A percentile compares a stretch with the other conserved stretches of the same genome.
Conservation (phyloP, 2,113 vertebrate species). For the Sardina pilchardus region DNA sequence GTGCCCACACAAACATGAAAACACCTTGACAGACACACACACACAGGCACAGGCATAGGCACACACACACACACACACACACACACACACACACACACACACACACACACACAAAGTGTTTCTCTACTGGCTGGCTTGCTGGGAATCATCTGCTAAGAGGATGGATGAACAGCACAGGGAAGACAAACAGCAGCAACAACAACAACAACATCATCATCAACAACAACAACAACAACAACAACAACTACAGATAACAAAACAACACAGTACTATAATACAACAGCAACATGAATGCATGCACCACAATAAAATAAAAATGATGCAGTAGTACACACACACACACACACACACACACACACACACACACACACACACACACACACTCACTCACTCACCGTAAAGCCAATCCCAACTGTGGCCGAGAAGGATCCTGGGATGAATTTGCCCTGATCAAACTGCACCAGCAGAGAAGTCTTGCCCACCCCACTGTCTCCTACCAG, state of each 20-base stretch:
- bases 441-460: slow-evolving; percentile 89
- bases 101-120: too few relatives aligned
- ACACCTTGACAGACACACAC: slow-evolving; percentile 27
- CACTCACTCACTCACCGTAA: slow-evolving; percentile 77
- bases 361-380: not conserved
- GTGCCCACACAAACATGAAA: slow-evolving; percentile 11
- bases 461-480: slow-evolving; percentile 86
- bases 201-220: too few relatives aligned
- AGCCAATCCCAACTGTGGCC: slow-evolving; percentile 82
- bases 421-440: slow-evolving; percentile 85
- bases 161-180: too few relatives aligned
- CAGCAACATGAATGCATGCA: too few relatives aligned
- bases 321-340: not conserved
- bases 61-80: not conserved
- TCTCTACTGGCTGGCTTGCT: too few relatives aligned
- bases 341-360: not conserved
- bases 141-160: too few relatives aligned
- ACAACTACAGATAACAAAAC: too few relatives aligned
- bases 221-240: too few relatives aligned
- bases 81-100: too few relatives aligned
- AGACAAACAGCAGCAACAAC: too few relatives aligned
- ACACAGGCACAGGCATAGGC: slow-evolving; percentile 15
- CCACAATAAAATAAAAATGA: too few relatives aligned
- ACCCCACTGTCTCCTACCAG: slow-evolving; percentile 84
- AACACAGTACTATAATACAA: not conserved